Conservation (phyloP, 2,888 invertebrate genomes). For the Desoria tigrina region DNA sequence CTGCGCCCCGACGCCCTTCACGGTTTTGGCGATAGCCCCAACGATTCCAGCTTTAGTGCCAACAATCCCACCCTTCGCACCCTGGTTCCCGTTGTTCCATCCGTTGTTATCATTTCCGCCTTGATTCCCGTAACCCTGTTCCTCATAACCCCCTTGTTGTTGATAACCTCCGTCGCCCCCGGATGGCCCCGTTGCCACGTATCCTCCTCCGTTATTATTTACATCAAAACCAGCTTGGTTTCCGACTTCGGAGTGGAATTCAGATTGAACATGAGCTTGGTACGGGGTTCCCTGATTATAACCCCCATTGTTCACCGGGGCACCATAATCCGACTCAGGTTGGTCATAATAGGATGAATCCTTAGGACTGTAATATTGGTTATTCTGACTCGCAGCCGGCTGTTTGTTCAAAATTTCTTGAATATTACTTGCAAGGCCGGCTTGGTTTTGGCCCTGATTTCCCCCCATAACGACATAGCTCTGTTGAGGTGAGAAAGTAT, state of each 20-base stretch:
- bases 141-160: not conserved
- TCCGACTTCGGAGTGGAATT: not conserved
- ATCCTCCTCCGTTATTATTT: too few relatives aligned
- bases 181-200: too few relatives aligned
- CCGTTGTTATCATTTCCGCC: not conserved
- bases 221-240: not conserved
- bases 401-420: conserved; percentile 10
- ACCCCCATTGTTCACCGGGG: not conserved
- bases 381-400: not conserved
- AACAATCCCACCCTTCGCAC: not conserved
- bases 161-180: not conserved
- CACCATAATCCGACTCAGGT: conserved; percentile 4
- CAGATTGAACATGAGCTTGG: too few relatives aligned
- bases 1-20: not conserved
- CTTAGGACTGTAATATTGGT: conserved; percentile 7
- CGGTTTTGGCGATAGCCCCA: conserved; percentile 2
- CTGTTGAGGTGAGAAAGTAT: not conserved
- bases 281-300: too few relatives aligned
- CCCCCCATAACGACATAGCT: too few relatives aligned
- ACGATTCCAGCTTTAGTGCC: not conserved
- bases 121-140: too few relatives aligned
- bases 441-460: too few relatives aligned
- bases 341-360: not conserved
- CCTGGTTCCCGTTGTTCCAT: not conserved
- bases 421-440: conserved; percentile 5